These are phyloP conservation scores for Gallirallus australis DNA, from an alignment of 2,797 vertebrate genomes.

Conservation along the genomic window DNA sequence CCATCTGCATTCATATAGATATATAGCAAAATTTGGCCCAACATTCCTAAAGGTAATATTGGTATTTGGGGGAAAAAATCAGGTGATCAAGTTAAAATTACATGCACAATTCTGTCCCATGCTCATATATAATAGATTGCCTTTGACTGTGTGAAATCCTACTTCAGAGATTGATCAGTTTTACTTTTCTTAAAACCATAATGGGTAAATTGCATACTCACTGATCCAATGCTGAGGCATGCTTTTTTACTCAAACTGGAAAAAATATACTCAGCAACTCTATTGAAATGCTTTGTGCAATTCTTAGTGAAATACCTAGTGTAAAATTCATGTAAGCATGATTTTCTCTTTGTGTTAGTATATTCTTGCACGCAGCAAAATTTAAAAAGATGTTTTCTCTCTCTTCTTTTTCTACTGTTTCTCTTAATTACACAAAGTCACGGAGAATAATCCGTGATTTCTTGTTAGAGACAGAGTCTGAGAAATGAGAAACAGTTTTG, in stretches of 20 bases:
- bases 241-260: neutral
- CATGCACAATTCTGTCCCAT: neutral
- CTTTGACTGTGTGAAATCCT: neutral
- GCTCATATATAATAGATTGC: neutral
- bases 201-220: neutral
- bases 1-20: neutral
- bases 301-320: neutral
- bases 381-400: neutral
- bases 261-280: neutral
- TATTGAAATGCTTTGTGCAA: neutral
- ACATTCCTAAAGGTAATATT: neutral
- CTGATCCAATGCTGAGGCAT: neutral
- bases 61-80: fast-evolving
- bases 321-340: neutral
- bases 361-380: neutral
- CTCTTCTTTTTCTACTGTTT: neutral
- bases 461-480: neutral
- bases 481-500: neutral
- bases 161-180: neutral
- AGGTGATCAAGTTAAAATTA: neutral
- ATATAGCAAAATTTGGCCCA: neutral
- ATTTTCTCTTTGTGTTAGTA: neutral
- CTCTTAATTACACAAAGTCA: neutral
- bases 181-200: neutral
- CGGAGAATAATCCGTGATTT: neutral